phyloP scores from a whole-genome alignment of 2,113 vertebrate species.

The Nanorana parkeri region DNA sequence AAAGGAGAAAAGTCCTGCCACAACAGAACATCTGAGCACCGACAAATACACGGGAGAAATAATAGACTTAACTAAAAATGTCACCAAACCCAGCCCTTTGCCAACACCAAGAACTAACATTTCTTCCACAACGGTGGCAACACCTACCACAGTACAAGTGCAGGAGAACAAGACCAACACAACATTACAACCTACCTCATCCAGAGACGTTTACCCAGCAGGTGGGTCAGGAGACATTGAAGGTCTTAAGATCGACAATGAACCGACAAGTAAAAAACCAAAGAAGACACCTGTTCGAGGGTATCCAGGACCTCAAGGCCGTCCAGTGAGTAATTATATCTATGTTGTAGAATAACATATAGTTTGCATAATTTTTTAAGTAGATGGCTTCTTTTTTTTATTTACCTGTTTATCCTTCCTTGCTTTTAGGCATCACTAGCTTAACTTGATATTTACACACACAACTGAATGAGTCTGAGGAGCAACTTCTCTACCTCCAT shows the following conservation, averaged over 20 bases:
- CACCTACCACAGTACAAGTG: slow-evolving; percentile 46
- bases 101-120: neutral
- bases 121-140: slow-evolving; percentile 16
- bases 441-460: no score
- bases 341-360: neutral
- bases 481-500: no score
- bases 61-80: slow-evolving; percentile 63
- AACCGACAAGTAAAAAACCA: neutral
- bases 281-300: slow-evolving; percentile 71
- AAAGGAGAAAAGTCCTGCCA: neutral
- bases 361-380: no score
- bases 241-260: neutral
- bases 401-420: no score
- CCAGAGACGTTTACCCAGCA: neutral
- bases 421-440: no score
- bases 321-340: slow-evolving; percentile 71
- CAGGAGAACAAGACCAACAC: slow-evolving; percentile 61
- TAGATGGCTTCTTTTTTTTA: no score
- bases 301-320: slow-evolving; percentile 73
- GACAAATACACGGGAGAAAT: slow-evolving; percentile 66
- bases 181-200: slow-evolving; percentile 46
- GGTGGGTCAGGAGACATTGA: neutral
- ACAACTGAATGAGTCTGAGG: no score
- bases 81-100: slow-evolving; percentile 59
- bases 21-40: neutral